A percentile compares a stretch with the other conserved stretches of the same genome.
phyloP scores from a whole-genome alignment of 2,797 vertebrate species.

The Hippopotamyrus pictus region DNA sequence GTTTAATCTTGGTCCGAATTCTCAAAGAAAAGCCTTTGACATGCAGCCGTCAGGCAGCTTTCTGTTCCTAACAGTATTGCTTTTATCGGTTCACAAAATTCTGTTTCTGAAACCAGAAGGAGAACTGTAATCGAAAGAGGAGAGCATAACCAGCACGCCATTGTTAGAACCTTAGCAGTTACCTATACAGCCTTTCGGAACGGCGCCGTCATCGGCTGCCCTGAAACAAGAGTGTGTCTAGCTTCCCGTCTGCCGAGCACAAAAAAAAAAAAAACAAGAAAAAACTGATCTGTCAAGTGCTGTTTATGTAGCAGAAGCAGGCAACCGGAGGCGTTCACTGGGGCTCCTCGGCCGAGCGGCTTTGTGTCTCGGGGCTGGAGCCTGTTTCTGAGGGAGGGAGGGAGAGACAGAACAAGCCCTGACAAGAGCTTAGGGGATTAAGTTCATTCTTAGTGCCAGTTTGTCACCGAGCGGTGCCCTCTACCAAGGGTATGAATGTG shows the following conservation, averaged over 20 bases:
- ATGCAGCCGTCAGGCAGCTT: not conserved
- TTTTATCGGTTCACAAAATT: not conserved
- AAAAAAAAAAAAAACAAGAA: not conserved
- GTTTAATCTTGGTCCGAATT: not conserved
- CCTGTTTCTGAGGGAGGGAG: conserved; percentile 30
- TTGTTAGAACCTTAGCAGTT: not conserved
- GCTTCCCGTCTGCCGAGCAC: not conserved
- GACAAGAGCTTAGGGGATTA: conserved; percentile 62
- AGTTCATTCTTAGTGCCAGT: conserved; percentile 63
- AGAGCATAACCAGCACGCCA: not conserved
- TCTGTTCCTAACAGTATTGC: not conserved
- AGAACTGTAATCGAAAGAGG: not conserved
- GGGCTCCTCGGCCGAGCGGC: not conserved
- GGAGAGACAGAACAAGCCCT: conserved; percentile 43
- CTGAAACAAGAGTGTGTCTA: not conserved
- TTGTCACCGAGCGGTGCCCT: conserved; percentile 49
- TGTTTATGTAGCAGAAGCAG: not conserved
- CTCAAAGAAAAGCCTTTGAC: not conserved
- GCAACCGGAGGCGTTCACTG: not conserved
- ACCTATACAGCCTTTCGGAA: not conserved
- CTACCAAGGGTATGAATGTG: conserved; percentile 43
- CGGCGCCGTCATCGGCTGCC: not conserved
- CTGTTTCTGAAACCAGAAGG: not conserved
- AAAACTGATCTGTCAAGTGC: not conserved
- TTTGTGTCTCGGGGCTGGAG: conserved; percentile 3